Base-by-base conservation (phyloP, 2,113 vertebrate species). In the Paracanthobrama guichenoti region DNA sequence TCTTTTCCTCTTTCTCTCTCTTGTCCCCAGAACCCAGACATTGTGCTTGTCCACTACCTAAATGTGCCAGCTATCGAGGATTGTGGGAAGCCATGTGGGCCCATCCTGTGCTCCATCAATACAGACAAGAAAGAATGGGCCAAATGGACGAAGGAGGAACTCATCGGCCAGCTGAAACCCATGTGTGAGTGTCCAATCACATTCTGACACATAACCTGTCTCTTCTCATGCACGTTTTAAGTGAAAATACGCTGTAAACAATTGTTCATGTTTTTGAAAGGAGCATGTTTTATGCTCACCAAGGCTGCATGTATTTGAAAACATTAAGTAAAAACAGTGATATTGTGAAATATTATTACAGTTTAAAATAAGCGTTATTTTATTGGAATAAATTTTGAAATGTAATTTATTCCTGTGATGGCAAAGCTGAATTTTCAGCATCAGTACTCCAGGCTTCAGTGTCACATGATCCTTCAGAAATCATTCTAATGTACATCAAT, bases 121-220 rank as follows among this genome's bases (percentile, higher is more conserved):
- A 99, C 98, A 0, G 98, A 99, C 96, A 99, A 99, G 94, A 99
- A 99, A 88, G 98, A 99, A 88, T 99, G 98, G 98, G 98, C 97
- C 0, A 99, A 99, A 89, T 99, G 98, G 98, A 98, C 97, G 0
- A 99, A 99, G 90, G 98, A 99, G 90, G 98, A 99, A 69, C 96
- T 99, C 81, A 97, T 99, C 10, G 97, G 97, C 84, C 98, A 99
- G 93, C 97, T 99, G 84, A 99, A 99, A 85, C 98, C 98, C 1
- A 99, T 99, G 98, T 99, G 98, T 99, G 94, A 99, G 98, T 98
- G 90, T 69, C 71, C 8, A 22, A 86, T 85, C 71, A 48, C 24
- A 53, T n/a, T 69, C 35, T 48, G 85, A 59, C 78, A 53, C 22
- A 55, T 35, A 44, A 13, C 3, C 12, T 42, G 39, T 60, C 62